phyloP scores from a whole-genome alignment of 2,797 vertebrate genomes.

The Notoglanidium macrostoma region DNA sequence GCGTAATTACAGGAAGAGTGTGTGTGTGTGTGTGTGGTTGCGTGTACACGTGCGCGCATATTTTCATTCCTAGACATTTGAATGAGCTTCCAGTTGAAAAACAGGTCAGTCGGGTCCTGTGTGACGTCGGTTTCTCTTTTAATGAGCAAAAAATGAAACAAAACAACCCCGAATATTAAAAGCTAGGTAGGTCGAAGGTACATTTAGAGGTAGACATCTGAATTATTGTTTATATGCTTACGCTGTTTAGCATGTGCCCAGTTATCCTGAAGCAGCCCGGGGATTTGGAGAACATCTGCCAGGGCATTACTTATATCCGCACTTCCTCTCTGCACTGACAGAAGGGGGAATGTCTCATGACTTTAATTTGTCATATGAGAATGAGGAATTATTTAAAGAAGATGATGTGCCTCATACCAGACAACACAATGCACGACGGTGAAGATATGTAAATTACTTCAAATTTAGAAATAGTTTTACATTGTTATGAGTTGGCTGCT shows the following conservation, averaged over 20 bases:
- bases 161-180: not conserved
- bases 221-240: not conserved
- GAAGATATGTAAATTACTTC: not conserved
- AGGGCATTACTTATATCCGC: not conserved
- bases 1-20: slow-evolving; percentile 36
- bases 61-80: slow-evolving; percentile 25
- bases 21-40: not conserved
- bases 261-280: not conserved
- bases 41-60: not conserved
- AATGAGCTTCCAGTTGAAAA: slow-evolving; percentile 38
- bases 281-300: slow-evolving; percentile 7
- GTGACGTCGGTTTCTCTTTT: not conserved
- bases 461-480: not conserved
- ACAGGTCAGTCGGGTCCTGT: slow-evolving; percentile 25
- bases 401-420: not conserved
- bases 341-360: slow-evolving; percentile 18
- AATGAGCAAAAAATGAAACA: not conserved
- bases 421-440: not conserved
- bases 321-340: not conserved
- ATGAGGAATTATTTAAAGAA: slow-evolving; percentile 8
- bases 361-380: not conserved
- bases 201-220: not conserved
- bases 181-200: not conserved
- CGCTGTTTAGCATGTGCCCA: not conserved
- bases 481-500: not conserved